phyloP scores from a whole-genome alignment of 1,140 invertebrate genomes.

The Agraylea sexmaculata region DNA sequence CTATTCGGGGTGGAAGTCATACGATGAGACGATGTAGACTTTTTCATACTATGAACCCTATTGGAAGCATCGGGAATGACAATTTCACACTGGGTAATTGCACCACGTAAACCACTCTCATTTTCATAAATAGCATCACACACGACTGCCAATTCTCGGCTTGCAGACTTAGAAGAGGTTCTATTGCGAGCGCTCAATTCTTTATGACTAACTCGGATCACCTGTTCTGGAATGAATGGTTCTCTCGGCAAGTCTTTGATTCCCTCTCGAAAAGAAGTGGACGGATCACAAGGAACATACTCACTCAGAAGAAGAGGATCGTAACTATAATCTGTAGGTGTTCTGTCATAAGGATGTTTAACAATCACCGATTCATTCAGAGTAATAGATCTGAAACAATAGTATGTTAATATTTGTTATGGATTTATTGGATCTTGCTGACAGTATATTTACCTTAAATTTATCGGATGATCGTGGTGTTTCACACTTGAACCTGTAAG shows the following conservation, averaged over 20 bases:
- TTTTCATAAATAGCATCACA: slow-evolving; percentile 19
- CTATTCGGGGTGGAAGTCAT: slow-evolving; percentile 19
- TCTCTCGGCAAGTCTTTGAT: slow-evolving; percentile 1
- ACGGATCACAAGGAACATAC: slow-evolving; percentile 9
- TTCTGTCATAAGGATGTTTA: slow-evolving; percentile 25
- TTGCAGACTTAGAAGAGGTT: too few species aligned
- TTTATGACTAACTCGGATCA: too few species aligned
- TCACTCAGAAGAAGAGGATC: not conserved
- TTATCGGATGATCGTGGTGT: too few species aligned
- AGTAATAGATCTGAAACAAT: slow-evolving; percentile 33
- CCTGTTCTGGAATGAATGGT: slow-evolving; percentile 3
- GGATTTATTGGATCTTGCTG: too few species aligned
- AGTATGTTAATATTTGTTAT: too few species aligned
- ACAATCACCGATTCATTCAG: slow-evolving; percentile 28
- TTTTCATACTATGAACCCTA: slow-evolving; percentile 28
- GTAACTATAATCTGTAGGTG: slow-evolving; percentile 28
- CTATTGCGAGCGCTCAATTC: slow-evolving; percentile 5
- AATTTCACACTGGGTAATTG: slow-evolving; percentile 9
- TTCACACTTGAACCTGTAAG: too few species aligned
- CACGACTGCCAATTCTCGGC: slow-evolving; percentile 16
- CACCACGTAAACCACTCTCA: slow-evolving; percentile 17
- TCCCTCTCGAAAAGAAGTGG: slow-evolving; percentile 9
- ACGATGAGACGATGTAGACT: slow-evolving; percentile 31
- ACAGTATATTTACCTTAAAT: too few species aligned
- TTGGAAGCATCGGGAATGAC: slow-evolving; percentile 25